Conservation (phyloP, 2,888 invertebrate species). For the Ichneumoninae sp. region DNA sequence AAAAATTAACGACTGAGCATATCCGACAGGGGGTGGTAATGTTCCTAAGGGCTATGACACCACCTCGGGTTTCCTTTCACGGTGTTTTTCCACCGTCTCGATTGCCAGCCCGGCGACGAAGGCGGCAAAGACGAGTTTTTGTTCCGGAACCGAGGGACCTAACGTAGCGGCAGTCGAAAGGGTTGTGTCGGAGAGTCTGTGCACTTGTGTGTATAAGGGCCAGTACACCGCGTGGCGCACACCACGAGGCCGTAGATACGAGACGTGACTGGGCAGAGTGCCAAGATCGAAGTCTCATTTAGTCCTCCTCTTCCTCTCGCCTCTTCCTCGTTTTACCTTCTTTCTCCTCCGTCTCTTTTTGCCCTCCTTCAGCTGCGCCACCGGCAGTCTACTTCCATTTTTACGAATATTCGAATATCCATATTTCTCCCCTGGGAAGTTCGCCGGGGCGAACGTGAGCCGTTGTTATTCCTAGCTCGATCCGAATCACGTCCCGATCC, state of each 20-base stretch:
- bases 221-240: conserved; percentile 8
- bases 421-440: conserved; percentile 49
- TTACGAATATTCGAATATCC: conserved; percentile 64
- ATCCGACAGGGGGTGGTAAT: conserved; percentile 40
- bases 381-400: conserved; percentile 42
- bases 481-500: conserved; percentile 57
- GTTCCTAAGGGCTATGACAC: conserved; percentile 34
- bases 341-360: neutral
- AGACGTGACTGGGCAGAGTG: conserved; percentile 68
- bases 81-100: conserved; percentile 65
- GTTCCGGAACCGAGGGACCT: conserved; percentile 37
- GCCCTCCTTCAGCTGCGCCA: neutral
- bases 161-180: conserved; percentile 28
- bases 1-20: conserved; percentile 9
- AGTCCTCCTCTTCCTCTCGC: conserved; percentile 47
- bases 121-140: conserved; percentile 41
- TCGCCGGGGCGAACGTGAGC: conserved; percentile 42
- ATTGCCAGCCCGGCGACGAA: conserved; percentile 32
- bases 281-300: conserved; percentile 68
- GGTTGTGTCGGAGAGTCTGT: conserved; percentile 56
- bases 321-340: conserved; percentile 22
- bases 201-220: conserved; percentile 41
- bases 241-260: conserved; percentile 50
- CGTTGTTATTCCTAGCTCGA: conserved; percentile 59
- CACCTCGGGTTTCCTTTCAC: neutral